Evolutionary conservation across 2,113 vertebrate genomes (phyloP), one percentile per base, ranked within the genome.

Genomic region (Rallus limicola): DNA sequence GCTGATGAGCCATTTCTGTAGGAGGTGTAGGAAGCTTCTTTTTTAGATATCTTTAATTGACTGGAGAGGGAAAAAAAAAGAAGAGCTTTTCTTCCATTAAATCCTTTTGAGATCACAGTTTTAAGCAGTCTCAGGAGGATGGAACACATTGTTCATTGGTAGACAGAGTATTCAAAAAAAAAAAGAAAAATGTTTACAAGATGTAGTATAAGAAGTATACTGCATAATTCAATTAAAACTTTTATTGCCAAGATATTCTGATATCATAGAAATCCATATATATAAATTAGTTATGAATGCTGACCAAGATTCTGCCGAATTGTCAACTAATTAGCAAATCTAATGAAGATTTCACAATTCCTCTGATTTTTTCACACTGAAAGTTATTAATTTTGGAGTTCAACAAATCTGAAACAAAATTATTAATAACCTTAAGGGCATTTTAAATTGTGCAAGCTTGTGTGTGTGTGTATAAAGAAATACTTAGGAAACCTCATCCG

Each of bases 401-500:
- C 67, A 95, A 94, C 33, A 82, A 87, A 92, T 72, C 72, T 80
- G 21, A 82, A 90, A 71, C 48, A 60, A 92, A 95, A 93, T 60
- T 75, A 68, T 48, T 70, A 82, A 77, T 62, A 80, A 81, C 52
- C 13, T 91, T 74, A 82, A 36, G 38, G 13, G 23, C 25, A 83
- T 95, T 91, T 95, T 56, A 86, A 94, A 88, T 33, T 58, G 5
- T 58, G 9, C 1, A 0, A 48, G 2, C 72, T 16, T 3, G 3
- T 55, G 3, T 53, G 16, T 53, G 16, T 69, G 38, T 59, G 23
- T 91, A 40, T 80, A 80, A 97, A 90, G 68, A 94, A 96, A 92
- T 82, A 86, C 25, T 23, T n/a, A 86, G n/a, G 18, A 89, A 97
- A 95, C 93, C 75, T 96, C 89, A 89, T 94, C 71, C 5, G 80